Conservation (phyloP, 2,888 invertebrate genomes). For the Automeris io region DNA sequence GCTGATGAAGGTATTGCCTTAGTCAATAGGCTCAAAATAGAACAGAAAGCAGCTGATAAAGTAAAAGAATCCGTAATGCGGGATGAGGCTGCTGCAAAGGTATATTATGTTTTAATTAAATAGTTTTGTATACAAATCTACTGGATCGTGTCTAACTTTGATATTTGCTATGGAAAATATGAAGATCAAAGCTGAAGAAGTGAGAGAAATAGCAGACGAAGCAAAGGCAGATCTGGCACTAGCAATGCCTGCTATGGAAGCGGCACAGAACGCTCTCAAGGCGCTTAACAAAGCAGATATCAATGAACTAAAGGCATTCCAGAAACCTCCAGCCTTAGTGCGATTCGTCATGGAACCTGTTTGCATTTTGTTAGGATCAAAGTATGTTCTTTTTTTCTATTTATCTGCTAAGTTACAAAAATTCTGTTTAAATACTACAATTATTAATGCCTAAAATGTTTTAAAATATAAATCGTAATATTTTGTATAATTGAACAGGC, state of each 20-base stretch:
- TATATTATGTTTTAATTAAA: constrained; percentile 37
- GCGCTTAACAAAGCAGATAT: constrained; percentile 93
- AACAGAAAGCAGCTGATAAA: constrained; percentile 88
- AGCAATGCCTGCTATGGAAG: constrained; percentile 90
- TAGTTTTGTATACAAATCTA: no score
- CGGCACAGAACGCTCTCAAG: constrained; percentile 89
- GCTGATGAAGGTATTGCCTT: constrained; percentile 83
- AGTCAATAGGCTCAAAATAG: constrained; percentile 84
- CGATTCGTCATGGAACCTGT: constrained; percentile 95
- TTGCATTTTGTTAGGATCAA: constrained; percentile 87
- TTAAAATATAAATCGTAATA: not conserved
- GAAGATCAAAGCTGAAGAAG: constrained; percentile 89
- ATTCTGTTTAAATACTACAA: no score
- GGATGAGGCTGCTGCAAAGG: constrained; percentile 91
- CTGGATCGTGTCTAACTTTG: no score
- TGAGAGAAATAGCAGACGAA: constrained; percentile 89
- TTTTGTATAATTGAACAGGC: constrained; percentile 66
- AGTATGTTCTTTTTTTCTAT: constrained; percentile 82
- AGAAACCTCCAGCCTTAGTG: constrained; percentile 91
- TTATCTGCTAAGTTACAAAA: no score
- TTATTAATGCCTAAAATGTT: not conserved
- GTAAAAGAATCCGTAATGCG: constrained; percentile 87
- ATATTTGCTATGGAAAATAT: no score
- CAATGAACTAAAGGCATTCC: constrained; percentile 91
- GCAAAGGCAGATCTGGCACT: constrained; percentile 92